These are phyloP conservation scores for Oligia latruncula DNA, from an alignment of 2,888 invertebrate genomes.

Conservation along the genomic window DNA sequence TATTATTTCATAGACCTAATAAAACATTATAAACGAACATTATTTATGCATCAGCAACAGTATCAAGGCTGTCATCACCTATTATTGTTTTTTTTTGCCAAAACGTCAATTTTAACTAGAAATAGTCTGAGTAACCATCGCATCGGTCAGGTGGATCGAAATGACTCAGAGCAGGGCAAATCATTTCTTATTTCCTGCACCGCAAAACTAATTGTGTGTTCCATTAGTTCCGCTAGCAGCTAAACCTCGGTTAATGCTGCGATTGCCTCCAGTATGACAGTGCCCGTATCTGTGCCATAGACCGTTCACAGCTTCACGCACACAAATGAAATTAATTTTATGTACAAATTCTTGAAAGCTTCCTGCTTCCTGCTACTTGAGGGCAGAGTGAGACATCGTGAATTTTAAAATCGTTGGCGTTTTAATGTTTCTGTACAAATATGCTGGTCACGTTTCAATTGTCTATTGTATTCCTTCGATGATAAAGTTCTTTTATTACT, in stretches of 20 bases:
- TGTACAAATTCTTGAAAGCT: conserved; percentile 63
- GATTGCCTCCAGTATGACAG: conserved; percentile 71
- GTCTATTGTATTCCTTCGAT: conserved; percentile 55
- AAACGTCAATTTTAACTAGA: conserved; percentile 64
- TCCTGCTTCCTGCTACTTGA: conserved; percentile 73
- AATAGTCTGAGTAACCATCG: conserved; percentile 75
- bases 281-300: conserved; percentile 63
- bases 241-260: conserved; percentile 76
- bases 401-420: conserved; percentile 59
- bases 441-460: conserved; percentile 70
- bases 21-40: conserved; percentile 7
- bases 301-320: conserved; percentile 53
- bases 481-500: conserved; percentile 44
- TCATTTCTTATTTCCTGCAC: conserved; percentile 85
- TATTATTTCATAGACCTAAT: neutral
- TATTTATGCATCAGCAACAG: conserved; percentile 37
- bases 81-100: conserved; percentile 34
- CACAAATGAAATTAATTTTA: conserved; percentile 59
- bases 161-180: conserved; percentile 82
- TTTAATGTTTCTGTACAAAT: conserved; percentile 57
- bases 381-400: conserved; percentile 54
- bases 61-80: conserved; percentile 62
- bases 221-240: conserved; percentile 85
- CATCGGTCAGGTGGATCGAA: conserved; percentile 76
- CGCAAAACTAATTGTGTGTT: conserved; percentile 81